A percentile compares a stretch with the other conserved stretches of the same genome.
Evolutionary conservation across 1,140 invertebrate genomes (phyloP).

Genomic region (Pachypeltis micranthus): DNA sequence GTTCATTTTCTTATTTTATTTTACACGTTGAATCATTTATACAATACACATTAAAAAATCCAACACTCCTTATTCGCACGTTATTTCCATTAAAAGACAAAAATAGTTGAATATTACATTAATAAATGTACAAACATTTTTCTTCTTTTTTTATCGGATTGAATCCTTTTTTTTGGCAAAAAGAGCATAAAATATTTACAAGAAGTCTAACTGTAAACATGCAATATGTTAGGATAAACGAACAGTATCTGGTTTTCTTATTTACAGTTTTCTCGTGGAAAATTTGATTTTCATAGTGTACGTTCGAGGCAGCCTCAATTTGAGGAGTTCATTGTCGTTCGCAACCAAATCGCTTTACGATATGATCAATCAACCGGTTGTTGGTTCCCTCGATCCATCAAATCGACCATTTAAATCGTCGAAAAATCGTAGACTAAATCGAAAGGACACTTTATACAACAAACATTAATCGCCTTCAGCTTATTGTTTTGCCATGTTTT

Average conservation of each 20-base stretch:
- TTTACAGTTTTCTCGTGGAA: neutral
- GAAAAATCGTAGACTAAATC: neutral
- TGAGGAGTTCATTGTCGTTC: neutral
- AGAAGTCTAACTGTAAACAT: neutral
- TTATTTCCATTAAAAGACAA: constrained; percentile 21
- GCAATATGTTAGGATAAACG: neutral
- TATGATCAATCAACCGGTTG: neutral
- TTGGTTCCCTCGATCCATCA: neutral
- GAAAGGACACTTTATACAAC: constrained; percentile 1
- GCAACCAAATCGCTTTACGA: neutral
- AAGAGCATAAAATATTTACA: constrained; percentile 17
- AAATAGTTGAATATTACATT: constrained; percentile 19
- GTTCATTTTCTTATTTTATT: neutral
- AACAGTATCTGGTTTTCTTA: neutral
- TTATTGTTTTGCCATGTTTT: neutral
- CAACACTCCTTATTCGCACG: constrained; percentile 11
- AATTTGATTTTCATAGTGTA: neutral
- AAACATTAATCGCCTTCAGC: neutral
- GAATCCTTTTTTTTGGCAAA: constrained; percentile 12
- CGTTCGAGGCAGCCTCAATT: neutral
- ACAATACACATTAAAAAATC: constrained; percentile 23
- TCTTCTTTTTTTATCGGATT: constrained; percentile 9
- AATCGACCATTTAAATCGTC: neutral
- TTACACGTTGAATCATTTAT: constrained; percentile 18
- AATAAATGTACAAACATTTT: neutral